Evolutionary conservation across 2,113 vertebrate genomes (phyloP), one percentile per base, ranked within the genome.

Genomic region (Perccottus glenii): DNA sequence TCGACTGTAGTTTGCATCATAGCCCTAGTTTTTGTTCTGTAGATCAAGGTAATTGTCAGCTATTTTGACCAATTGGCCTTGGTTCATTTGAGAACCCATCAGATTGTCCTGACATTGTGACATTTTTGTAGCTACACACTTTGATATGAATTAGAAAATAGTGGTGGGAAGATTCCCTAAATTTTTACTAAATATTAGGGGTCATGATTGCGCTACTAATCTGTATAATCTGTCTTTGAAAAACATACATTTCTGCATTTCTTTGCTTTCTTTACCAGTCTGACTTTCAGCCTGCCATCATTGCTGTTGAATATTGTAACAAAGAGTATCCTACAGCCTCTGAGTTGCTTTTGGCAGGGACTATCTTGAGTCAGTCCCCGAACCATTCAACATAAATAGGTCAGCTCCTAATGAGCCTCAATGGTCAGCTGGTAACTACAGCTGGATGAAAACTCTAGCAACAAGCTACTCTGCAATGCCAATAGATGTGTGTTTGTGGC

Each of bases 321-420:
- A 78, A 59, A 71, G 53, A 70, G 36, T 48, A 47, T 52, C 19
- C 35, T 5, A 10, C 40, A 50, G 19, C 15, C 44, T 51, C 47
- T 44, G 12, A 45, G 62, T 9, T 50, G 6, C n/a, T 51, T 73
- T 52, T 67, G 57, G 51, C 63, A 76, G 6, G 27, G 43, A 56
- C 69, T 0, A 4, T 35, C 56, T 51, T 0, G 15, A 78, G 38
- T 67, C 53, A 51, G 55, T 53, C 62, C 60, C 47, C 46, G 46
- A 65, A 66, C 52, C 60, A 51, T 40, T 59, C 61, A 68, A 51
- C 44, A 64, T 60, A 53, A 74, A 52, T 48, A 65, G 61, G 50
- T 63, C 60, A 64, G 53, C 3, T 14, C 19, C 47, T 64, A 63
- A 73, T 62, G 55, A 65, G 66, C 16, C 55, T 58, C 11, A 9